Evolutionary conservation across 2,797 vertebrate species (phyloP), one percentile per base, ranked within the genome.

Genomic region (Nasua narica): DNA sequence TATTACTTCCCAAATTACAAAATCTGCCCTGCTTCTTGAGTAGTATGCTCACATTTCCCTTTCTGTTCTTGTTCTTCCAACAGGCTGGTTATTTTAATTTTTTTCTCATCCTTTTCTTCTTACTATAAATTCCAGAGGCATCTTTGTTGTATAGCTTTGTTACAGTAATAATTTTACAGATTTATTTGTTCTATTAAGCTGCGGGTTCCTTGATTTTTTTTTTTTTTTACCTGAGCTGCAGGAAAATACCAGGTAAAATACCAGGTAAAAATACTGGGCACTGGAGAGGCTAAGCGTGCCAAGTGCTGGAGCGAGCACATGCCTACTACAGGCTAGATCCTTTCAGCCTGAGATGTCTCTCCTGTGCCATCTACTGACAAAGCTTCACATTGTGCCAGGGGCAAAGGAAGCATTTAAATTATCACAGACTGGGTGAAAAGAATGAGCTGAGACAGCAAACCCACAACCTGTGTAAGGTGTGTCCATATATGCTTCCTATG

Each of bases 281-380:
- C 21, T 48, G 35, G 25, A 56, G 8, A 32, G n/a, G 67, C n/a
- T 29, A 19, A 13, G 3, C 0, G 0, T 1, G 52, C 29, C 15
- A 32, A 76, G 40, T 19, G 7, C 21, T 67, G 60, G 60, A 35
- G 3, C 0, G 2, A 65, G 21, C 32, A 35, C 15, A 6, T 7
- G 23, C 25, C 25, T n/a, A 3, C 4, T 16, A 18, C 23, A 48
- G 32, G 43, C 32, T 19, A 32, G 79, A 12, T 3, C 13, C n/a
- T n/a, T 72, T 6, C 52, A 5, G 25, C 19, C 50, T 2, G 54
- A 90, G 81, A 67, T 5, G 62, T n/a, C 60, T 94, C 87, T 96
- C 50, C 25, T 52, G 12, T 3, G 62, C 89, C 95, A 48, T 74
- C 95, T 95, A 69, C 86, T 58, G 95, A 40, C 79, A 11, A 62